Evolutionary conservation across 2,797 vertebrate genomes (phyloP).

Genomic region (Masticophis lateralis): DNA sequence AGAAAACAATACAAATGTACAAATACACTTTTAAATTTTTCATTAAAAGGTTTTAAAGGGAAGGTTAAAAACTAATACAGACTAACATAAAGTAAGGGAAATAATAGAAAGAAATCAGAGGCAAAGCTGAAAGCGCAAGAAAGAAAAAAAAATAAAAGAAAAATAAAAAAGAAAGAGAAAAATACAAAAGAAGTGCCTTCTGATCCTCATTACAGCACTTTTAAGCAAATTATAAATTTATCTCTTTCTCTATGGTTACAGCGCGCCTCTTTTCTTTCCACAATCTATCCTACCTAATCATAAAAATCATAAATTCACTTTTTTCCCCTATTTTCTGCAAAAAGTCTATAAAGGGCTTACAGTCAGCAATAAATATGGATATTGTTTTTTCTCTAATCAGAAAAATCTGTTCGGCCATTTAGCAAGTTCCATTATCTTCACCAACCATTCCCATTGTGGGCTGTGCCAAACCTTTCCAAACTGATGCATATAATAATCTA

Average conservation of each 20-base stretch:
- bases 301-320: not conserved
- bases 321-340: not conserved
- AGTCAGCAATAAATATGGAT: not conserved
- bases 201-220: not conserved
- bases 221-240: not conserved
- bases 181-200: not conserved
- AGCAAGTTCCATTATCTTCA: not conserved
- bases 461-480: not conserved
- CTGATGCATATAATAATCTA: not conserved
- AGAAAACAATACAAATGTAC: not conserved
- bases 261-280: not conserved
- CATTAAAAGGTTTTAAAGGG: not conserved
- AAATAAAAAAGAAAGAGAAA: not conserved
- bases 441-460: not conserved
- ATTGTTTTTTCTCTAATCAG: not conserved
- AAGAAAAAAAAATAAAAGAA: not conserved
- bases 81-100: not conserved
- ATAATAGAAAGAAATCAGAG: not conserved
- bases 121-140: not conserved
- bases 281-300: not conserved
- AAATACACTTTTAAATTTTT: not conserved
- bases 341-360: not conserved
- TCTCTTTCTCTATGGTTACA: not conserved
- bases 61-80: not conserved
- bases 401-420: not conserved